These are phyloP conservation scores for Himalopsyche tibetana DNA, from an alignment of 2,888 invertebrate genomes.

Conservation along the genomic window DNA sequence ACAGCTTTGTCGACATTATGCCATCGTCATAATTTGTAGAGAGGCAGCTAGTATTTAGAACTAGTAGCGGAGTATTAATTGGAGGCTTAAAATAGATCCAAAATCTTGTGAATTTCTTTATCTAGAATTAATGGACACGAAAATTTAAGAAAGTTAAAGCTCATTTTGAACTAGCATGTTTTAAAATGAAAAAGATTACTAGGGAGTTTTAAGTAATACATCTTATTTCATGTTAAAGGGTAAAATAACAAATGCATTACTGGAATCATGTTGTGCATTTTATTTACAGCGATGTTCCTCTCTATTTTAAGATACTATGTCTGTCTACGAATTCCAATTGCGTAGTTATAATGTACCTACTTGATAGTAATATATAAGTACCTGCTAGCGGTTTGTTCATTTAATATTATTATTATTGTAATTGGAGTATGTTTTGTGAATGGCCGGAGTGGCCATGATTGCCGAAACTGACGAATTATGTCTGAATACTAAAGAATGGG, in stretches of 20 bases:
- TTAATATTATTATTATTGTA: slow-evolving; percentile 57
- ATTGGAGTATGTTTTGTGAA: slow-evolving; percentile 57
- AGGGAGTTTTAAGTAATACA: no score
- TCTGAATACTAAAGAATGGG: slow-evolving; percentile 60
- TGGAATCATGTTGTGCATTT: background rate
- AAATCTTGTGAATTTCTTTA: no score
- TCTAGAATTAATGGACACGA: no score
- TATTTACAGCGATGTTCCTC: background rate
- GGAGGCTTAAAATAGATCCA: no score
- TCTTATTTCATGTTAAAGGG: no score
- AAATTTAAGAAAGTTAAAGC: no score
- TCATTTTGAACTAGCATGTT: no score
- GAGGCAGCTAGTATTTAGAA: no score
- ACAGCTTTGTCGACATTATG: no score
- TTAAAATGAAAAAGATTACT: no score
- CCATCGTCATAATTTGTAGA: no score
- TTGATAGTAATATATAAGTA: slow-evolving; percentile 15
- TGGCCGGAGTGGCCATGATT: slow-evolving; percentile 60
- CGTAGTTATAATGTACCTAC: background rate
- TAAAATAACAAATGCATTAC: background rate
- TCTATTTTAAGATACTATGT: background rate
- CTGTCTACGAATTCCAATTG: background rate
- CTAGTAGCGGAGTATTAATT: no score
- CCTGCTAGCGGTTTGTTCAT: slow-evolving; percentile 54
- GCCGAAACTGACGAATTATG: slow-evolving; percentile 63